phyloP scores from a whole-genome alignment of 2,888 invertebrate species.

The Xestia rhomboidea region DNA sequence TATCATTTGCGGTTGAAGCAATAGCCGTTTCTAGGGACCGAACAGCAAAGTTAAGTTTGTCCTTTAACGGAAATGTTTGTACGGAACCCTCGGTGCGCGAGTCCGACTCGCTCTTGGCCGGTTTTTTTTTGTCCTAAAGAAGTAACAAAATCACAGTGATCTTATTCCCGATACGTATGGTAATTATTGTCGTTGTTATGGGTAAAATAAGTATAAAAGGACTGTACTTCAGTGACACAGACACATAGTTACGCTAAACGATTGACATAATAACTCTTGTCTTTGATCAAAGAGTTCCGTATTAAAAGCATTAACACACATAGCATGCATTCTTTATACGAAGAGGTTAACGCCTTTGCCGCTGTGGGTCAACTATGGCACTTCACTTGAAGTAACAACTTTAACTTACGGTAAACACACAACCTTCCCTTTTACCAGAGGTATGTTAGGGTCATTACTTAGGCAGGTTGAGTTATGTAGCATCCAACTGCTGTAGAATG shows the following conservation, averaged over 20 bases:
- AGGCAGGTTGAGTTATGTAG: background rate
- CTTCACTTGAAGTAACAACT: constrained; percentile 13
- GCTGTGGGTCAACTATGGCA: constrained; percentile 29
- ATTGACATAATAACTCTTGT: constrained; percentile 13
- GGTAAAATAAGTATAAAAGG: background rate
- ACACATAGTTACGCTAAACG: background rate
- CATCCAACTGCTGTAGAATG: background rate
- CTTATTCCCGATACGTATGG: background rate
- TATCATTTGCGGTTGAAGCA: no score
- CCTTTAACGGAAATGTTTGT: no score
- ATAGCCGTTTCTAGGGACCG: no score
- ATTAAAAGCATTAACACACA: constrained; percentile 33
- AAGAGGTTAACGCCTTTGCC: constrained; percentile 11
- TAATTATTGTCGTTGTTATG: background rate
- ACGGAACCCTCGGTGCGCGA: no score
- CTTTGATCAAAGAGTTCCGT: constrained; percentile 24
- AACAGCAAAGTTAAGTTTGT: no score
- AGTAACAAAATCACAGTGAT: background rate
- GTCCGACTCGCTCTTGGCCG: no score
- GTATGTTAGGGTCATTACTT: background rate
- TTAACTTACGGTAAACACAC: constrained; percentile 33
- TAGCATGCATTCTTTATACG: constrained; percentile 30
- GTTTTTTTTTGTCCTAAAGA: constrained; percentile 4
- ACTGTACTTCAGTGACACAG: background rate
- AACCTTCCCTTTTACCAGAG: constrained; percentile 29